These are phyloP conservation scores for Thereuonema tuberculata DNA, from an alignment of 1,140 invertebrate genomes.

Conservation along the genomic window DNA sequence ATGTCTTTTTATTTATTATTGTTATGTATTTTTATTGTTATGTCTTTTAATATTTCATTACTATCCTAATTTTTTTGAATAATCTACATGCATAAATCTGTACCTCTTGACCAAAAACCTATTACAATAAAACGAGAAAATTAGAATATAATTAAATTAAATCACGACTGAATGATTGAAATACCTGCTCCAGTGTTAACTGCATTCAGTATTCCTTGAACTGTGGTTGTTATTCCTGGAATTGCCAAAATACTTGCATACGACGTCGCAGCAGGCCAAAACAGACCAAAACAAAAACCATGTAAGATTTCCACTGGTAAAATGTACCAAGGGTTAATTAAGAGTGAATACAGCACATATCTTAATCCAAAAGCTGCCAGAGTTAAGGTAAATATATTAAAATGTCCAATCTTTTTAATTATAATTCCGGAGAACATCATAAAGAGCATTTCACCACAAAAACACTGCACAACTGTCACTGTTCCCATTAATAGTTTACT, in stretches of 20 bases:
- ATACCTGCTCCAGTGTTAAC: constrained; percentile 68
- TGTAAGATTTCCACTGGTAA: constrained; percentile 73
- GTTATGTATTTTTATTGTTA: too few species aligned
- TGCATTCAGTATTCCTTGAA: constrained; percentile 56
- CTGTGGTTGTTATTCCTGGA: constrained; percentile 66
- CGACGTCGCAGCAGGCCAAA: constrained; percentile 73
- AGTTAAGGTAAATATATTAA: constrained; percentile 64
- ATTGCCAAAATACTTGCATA: constrained; percentile 74
- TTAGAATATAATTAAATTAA: too few species aligned
- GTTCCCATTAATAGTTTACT: constrained; percentile 60
- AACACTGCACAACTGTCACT: constrained; percentile 60
- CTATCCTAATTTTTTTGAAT: too few species aligned
- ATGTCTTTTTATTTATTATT: too few species aligned
- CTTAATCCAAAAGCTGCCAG: constrained; percentile 57
- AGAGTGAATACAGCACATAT: constrained; percentile 65
- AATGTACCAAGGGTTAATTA: constrained; percentile 64
- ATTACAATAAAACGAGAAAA: too few species aligned
- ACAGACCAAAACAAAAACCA: constrained; percentile 73
- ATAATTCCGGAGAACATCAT: constrained; percentile 59
- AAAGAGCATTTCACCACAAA: constrained; percentile 76
- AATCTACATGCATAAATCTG: too few species aligned
- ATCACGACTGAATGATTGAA: too few species aligned
- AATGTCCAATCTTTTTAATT: constrained; percentile 57
- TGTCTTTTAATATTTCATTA: too few species aligned
- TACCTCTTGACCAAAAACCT: too few species aligned